Conservation (phyloP, 2,113 vertebrate genomes). For the Lampris megalopsis region DNA sequence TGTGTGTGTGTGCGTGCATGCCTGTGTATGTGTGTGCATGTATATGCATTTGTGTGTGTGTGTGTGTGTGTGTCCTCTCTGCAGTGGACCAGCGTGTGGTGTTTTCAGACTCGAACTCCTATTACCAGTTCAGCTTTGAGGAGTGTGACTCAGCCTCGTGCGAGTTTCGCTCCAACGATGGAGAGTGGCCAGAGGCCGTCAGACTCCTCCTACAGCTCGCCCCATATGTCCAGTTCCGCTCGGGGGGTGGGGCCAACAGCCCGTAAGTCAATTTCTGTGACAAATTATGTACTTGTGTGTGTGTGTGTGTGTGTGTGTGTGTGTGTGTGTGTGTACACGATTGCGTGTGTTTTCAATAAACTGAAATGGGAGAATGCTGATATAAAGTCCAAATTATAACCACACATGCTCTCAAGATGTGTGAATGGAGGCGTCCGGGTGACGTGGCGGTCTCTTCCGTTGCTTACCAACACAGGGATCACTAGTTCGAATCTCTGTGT, state of each 20-base stretch:
- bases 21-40: too few species aligned
- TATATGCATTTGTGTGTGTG: neutral
- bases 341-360: too few species aligned
- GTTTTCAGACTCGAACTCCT: conserved; percentile 92
- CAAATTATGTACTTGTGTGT: neutral
- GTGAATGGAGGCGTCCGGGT: too few species aligned
- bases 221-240: conserved; percentile 86
- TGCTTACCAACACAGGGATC: too few species aligned
- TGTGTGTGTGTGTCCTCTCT: conserved; percentile 9
- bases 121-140: conserved; percentile 97
- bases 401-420: neutral
- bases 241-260: conserved; percentile 83
- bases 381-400: neutral
- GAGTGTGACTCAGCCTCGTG: conserved; percentile 92
- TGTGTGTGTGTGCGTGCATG: neutral
- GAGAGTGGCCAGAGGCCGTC: conserved; percentile 93
- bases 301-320: neutral
- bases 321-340: neutral
- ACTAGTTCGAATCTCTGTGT: too few species aligned
- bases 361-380: too few species aligned
- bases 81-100: conserved; percentile 93
- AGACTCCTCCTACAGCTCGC: conserved; percentile 91
- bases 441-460: too few species aligned
- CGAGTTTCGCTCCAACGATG: conserved; percentile 90
- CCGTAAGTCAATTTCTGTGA: conserved; percentile 84